Evolutionary conservation across 2,113 vertebrate genomes (phyloP).

Genomic region (Alligator sinensis): DNA sequence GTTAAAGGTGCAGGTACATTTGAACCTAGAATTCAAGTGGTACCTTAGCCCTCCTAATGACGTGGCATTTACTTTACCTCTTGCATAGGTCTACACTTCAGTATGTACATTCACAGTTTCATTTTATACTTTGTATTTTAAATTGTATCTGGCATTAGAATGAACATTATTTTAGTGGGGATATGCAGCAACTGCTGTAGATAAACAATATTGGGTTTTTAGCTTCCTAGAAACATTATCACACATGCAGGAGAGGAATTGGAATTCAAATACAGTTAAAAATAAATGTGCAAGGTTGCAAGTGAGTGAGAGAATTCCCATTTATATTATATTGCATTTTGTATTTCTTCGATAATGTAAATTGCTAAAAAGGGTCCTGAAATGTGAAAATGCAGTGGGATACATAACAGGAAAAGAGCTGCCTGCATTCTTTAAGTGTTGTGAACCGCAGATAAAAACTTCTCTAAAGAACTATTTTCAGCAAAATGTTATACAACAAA

Average conservation of each 20-base stretch:
- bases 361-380: not conserved
- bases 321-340: not conserved
- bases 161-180: fast-evolving
- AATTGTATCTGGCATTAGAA: fast-evolving
- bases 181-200: not conserved
- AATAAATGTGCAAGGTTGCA: not conserved
- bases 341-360: not conserved
- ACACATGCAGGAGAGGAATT: not conserved
- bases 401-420: not conserved
- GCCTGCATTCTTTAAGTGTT: not conserved
- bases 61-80: fast-evolving
- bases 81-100: not conserved
- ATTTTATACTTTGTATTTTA: fast-evolving
- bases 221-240: not conserved
- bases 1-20: no score
- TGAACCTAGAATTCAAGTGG: not conserved
- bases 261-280: not conserved
- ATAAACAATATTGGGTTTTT: not conserved
- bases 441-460: no score
- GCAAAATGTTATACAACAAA: no score
- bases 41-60: not conserved
- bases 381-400: not conserved
- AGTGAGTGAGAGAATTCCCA: not conserved
- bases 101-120: not conserved
- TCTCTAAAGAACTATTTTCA: no score